These are phyloP conservation scores for Eumerus sabulonum DNA, from an alignment of 2,888 invertebrate species.

Conservation along the genomic window DNA sequence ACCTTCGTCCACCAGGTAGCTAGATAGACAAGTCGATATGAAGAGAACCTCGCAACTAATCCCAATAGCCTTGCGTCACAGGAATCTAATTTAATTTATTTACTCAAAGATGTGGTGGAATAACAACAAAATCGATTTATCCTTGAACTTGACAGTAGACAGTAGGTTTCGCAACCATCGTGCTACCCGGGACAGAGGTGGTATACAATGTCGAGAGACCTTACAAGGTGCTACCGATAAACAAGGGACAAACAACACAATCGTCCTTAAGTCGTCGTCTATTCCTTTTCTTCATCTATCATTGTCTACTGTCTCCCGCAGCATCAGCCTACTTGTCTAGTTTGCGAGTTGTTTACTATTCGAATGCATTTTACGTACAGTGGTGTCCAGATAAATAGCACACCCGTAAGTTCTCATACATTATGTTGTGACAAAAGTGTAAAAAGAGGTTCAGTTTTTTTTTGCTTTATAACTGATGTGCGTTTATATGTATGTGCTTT, in stretches of 20 bases:
- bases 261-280: no score
- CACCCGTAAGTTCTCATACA: no score
- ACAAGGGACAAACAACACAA: no score
- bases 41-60: constrained; percentile 16
- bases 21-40: background rate
- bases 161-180: background rate
- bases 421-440: no score
- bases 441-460: no score
- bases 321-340: background rate
- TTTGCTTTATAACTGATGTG: no score
- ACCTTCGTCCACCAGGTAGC: constrained; percentile 24
- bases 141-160: constrained; percentile 60
- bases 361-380: background rate
- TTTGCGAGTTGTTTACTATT: constrained; percentile 31
- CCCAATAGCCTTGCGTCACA: background rate
- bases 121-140: constrained; percentile 64
- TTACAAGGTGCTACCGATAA: constrained; percentile 40
- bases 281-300: no score
- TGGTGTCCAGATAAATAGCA: no score
- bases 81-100: constrained; percentile 59
- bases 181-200: background rate
- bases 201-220: constrained; percentile 15
- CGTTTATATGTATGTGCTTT: no score
- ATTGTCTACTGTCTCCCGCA: no score
- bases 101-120: constrained; percentile 51